Percentiles rank a stretch among this genome's conserved stretches.
Conservation (phyloP, 2,797 vertebrate genomes). For the Pseudomugil tenellus region DNA sequence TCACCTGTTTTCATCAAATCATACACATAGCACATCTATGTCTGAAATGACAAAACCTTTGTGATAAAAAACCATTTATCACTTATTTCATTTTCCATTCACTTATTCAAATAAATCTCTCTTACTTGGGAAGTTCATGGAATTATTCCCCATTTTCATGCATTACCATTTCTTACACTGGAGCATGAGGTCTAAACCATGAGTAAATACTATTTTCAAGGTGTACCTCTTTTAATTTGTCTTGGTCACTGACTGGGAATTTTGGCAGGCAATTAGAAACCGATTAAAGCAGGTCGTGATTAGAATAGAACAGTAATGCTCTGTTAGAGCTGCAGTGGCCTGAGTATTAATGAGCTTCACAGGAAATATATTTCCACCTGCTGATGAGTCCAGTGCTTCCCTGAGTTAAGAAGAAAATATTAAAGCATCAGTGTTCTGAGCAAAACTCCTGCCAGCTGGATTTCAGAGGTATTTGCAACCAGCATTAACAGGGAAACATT, state of each 20-base stretch:
- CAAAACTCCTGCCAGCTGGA: background rate
- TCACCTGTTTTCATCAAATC: background rate
- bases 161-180: constrained; percentile 14
- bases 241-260: constrained; percentile 49
- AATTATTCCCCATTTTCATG: constrained; percentile 40
- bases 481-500: background rate
- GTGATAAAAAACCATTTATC: background rate
- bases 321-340: constrained; percentile 37
- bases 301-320: constrained; percentile 39
- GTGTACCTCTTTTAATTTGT: constrained; percentile 63
- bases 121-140: background rate
- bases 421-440: background rate
- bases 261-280: constrained; percentile 59
- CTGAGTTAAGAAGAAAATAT: background rate
- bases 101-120: constrained; percentile 15
- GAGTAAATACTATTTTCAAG: constrained; percentile 58
- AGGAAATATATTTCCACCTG: constrained; percentile 13
- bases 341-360: constrained; percentile 52
- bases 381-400: constrained; percentile 25
- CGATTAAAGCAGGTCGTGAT: constrained; percentile 55
- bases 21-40: background rate
- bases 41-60: background rate
- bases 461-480: background rate
- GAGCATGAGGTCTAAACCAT: constrained; percentile 44
- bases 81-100: no score